Evolutionary conservation across 2,797 vertebrate species (phyloP).

Genomic region (Microcaecilia unicolor): DNA sequence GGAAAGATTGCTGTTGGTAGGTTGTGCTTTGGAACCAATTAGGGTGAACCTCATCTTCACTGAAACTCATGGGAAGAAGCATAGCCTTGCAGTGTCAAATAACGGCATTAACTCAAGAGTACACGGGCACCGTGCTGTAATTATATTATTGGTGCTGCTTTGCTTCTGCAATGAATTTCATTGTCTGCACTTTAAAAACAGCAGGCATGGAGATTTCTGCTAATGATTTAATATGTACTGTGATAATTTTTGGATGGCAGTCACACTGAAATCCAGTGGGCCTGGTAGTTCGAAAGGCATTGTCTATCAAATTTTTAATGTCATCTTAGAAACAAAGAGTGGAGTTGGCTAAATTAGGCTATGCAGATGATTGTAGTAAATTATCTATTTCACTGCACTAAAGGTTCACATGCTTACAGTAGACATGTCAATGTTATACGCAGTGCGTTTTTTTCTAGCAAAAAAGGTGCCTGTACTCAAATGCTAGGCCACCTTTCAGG

Average conservation of each 20-base stretch:
- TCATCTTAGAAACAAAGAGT: no score
- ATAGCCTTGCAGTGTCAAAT: conserved; percentile 78
- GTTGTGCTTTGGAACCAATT: conserved; percentile 97
- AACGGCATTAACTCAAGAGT: conserved; percentile 63
- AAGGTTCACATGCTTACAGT: no score
- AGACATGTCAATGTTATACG: no score
- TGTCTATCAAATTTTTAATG: no score
- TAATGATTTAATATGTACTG: conserved; percentile 34
- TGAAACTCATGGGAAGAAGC: conserved; percentile 65
- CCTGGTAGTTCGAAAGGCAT: no score
- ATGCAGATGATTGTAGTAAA: no score
- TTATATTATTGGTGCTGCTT: conserved; percentile 58
- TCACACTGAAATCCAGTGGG: conserved; percentile 6
- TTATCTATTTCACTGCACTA: no score
- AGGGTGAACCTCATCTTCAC: conserved; percentile 65
- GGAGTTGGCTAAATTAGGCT: no score
- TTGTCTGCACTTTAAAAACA: conserved; percentile 50
- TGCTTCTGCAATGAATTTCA: conserved; percentile 50
- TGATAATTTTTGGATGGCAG: conserved; percentile 25
- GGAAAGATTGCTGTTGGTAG: conserved; percentile 67
- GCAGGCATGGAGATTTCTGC: conserved; percentile 30
- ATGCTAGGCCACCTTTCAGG: no score
- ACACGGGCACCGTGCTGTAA: conserved; percentile 53
- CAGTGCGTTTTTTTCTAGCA: no score
- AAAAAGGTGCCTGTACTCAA: no score